Base-by-base conservation (phyloP, 2,888 invertebrate genomes). In the Crioceris asparagi region DNA sequence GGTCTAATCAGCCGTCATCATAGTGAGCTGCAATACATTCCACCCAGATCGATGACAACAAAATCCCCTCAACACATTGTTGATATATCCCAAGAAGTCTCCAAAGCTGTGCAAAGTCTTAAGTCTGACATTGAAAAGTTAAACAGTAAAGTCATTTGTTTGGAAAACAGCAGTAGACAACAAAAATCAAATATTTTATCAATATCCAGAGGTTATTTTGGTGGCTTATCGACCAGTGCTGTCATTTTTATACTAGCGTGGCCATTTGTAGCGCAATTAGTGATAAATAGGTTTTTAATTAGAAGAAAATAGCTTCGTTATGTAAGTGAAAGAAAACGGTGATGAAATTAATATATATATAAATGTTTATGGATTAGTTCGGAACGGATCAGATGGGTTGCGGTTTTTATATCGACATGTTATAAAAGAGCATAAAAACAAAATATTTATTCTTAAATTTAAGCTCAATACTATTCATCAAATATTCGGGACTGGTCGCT, bases 171-270 rank as follows among this genome's bases (percentile, higher is more conserved):
- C 18, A 53, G 48, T 31, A n/a, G n/a, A n/a, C n/a, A n/a, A n/a
- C n/a, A n/a, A n/a, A 43, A 39, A 10, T 36, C 42, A 4, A 41
- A 43, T 14, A 35, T 37, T 3, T 41, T 38, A 30, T 50, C 46
- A 31, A 50, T 48, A 35, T 43, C 35, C 27, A 41, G 38, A 35
- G 42, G 44, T 33, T 42, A 49, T 17, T 54, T 57, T 17, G 45
- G 44, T 16, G 54, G 52, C 19, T 36, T 62, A 6, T 53, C 58
- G 8, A 50, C 68, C 16, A 66, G 69, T 3, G 66, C 79, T 1
- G 61, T 80, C 34, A 55, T 69, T 32, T 65, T 81, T 43, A 58
- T 82, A 46, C 52, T 78, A 16, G 44, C 74, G 38, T 83, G 83
- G 83, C 83, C 83, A 4, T 68, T 82, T 53, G 44, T 79, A 31